A percentile compares a stretch with the other conserved stretches of the same genome.
These are phyloP conservation scores for Nyctalus aviator DNA, from an alignment of 2,797 vertebrate genomes.

Conservation along the genomic window DNA sequence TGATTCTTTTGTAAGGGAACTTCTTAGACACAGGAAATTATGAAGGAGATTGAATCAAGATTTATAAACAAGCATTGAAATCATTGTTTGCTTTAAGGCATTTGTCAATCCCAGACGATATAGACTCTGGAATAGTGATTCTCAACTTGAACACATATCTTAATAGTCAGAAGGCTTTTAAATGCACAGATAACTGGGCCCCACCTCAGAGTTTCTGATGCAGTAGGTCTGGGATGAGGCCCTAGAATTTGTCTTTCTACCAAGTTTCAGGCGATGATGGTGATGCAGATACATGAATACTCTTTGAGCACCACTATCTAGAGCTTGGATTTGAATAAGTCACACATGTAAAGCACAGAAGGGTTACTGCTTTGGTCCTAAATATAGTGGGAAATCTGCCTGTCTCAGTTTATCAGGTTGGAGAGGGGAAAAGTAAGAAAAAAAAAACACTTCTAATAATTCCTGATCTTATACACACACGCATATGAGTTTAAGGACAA, in stretches of 20 bases:
- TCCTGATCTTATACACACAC: background rate
- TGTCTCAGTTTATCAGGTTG: background rate
- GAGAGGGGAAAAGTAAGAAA: background rate
- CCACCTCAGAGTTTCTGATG: background rate
- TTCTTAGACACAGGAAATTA: background rate
- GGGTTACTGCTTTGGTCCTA: background rate
- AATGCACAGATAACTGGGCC: background rate
- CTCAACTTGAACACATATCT: background rate
- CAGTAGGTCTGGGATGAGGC: background rate
- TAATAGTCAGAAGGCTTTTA: background rate
- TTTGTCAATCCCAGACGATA: background rate
- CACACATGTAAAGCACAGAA: background rate
- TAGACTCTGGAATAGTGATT: background rate
- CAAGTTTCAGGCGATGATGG: background rate
- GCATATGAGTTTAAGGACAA: background rate
- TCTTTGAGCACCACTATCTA: background rate
- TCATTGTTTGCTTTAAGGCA: background rate
- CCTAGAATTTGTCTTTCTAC: background rate
- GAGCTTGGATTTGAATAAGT: background rate
- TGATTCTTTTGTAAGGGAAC: background rate
- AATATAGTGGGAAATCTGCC: background rate
- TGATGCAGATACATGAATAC: background rate
- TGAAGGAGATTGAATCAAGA: background rate
- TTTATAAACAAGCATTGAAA: background rate
- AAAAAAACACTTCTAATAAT: background rate